Conservation (phyloP, 2,113 vertebrate genomes). For the Elanus axillaris region DNA sequence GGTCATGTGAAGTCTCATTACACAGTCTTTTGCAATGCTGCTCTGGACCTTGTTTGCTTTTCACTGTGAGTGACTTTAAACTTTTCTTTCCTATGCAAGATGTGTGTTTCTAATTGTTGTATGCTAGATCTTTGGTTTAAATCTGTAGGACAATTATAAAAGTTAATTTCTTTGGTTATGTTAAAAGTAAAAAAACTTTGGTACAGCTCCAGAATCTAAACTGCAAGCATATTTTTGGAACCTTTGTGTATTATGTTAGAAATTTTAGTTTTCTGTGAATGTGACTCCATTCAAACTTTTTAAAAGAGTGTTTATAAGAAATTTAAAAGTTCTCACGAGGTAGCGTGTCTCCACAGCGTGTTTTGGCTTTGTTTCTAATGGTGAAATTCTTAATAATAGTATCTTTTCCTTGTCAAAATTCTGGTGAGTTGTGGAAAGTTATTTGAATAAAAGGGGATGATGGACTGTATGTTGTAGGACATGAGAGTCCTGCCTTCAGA, state of each 20-base stretch:
- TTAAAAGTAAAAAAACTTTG: neutral
- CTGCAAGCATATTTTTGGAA: neutral
- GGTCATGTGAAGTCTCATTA: slow-evolving; percentile 46
- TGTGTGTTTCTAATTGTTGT: neutral
- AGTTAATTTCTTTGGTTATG: neutral
- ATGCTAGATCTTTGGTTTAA: neutral
- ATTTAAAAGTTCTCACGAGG: neutral
- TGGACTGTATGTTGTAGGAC: neutral
- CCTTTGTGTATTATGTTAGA: neutral
- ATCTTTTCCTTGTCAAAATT: neutral
- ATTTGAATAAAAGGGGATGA: neutral
- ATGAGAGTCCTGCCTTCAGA: neutral
- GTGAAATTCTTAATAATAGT: neutral
- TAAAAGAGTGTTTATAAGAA: neutral
- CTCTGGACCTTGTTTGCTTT: slow-evolving; percentile 36
- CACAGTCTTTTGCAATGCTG: neutral
- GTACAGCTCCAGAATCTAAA: neutral
- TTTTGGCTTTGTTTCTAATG: neutral
- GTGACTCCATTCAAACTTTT: neutral
- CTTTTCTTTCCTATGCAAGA: neutral
- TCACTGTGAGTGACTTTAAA: slow-evolving; percentile 44
- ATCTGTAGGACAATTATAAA: neutral
- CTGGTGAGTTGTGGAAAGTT: neutral
- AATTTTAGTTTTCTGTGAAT: neutral
- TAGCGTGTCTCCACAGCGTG: neutral